phyloP scores from a whole-genome alignment of 1,140 invertebrate species.

The Lordiphosa mommai region DNA sequence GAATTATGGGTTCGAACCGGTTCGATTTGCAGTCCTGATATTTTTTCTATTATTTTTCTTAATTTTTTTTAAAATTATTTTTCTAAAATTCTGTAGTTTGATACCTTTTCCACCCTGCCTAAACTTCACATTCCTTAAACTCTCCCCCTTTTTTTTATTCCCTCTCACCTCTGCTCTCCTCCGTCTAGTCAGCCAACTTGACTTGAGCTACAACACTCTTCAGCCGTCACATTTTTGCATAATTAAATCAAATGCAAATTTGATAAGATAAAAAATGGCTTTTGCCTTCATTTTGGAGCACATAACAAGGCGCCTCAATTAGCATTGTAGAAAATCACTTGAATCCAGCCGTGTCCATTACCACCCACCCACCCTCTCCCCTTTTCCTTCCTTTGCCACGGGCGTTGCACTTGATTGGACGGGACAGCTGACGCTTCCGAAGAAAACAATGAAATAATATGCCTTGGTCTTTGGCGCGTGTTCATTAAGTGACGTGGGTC shows the following conservation, averaged over 20 bases:
- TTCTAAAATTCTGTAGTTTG: too few species aligned
- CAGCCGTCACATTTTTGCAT: conserved; percentile 30
- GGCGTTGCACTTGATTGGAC: conserved; percentile 64
- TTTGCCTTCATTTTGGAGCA: not conserved
- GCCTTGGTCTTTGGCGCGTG: conserved; percentile 11
- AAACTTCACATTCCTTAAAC: not conserved
- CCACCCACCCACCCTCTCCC: not conserved
- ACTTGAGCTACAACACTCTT: not conserved
- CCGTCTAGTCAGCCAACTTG: not conserved
- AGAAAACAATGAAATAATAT: conserved; percentile 24
- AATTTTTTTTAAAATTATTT: too few species aligned
- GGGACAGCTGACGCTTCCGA: conserved; percentile 34
- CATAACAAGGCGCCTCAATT: conserved; percentile 32
- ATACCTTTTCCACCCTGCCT: not conserved
- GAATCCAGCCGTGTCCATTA: conserved; percentile 28
- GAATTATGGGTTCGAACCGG: too few species aligned
- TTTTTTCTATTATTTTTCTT: too few species aligned
- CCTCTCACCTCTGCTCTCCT: not conserved
- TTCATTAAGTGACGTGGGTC: conserved; percentile 52
- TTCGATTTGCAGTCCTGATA: too few species aligned
- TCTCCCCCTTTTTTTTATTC: too few species aligned
- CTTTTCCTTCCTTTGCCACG: not conserved
- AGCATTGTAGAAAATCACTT: conserved; percentile 23
- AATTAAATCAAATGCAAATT: conserved; percentile 68
- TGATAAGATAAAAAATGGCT: not conserved